Evolutionary conservation across 2,797 vertebrate genomes (phyloP), one percentile per base, ranked within the genome.

Genomic region (Hephaestus fuliginosus): DNA sequence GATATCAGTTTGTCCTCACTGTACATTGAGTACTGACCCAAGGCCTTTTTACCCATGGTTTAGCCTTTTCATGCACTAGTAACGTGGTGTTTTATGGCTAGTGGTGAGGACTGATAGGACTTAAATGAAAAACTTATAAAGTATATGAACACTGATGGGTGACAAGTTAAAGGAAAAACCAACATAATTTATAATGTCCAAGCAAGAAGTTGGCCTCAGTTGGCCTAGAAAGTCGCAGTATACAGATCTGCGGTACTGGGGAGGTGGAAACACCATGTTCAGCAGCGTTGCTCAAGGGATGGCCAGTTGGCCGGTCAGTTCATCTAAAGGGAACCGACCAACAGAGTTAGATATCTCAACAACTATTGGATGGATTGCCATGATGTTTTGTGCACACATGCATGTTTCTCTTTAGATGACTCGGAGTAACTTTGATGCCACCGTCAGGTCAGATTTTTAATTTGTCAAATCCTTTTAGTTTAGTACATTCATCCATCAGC

Each of bases 1-100:
- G n/a, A 51, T 85, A 79, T 84, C 74, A 66, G 52, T 78, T 77
- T 83, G 83, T 76, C 73, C 83, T 85, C 41, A 67, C 39, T 74
- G 83, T 67, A 81, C 70, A 75, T 62, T 57, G 61, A 83, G 44
- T 60, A 76, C 75, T 64, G 66, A 83, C 56, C 76, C 9, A 43
- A 74, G 44, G 53, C 36, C 55, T 5, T 67, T 78, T 71, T 77
- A 78, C 25, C 41, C 25, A 5, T 28, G 56, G 39, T 70, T 58
- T 53, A 70, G 61, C 61, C 72, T 83, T 73, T 84, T 73, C n/a
- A 66, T 52, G 28, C 65, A 46, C 52, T 30, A 12, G 36, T 30
- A 52, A 65, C 48, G 55, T 14, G 52, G 12, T 63, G 62, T 68
- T 71, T 80, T 74, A 80, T 76, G n/a, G 30, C 1, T 39, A 12